phyloP scores from a whole-genome alignment of 2,888 invertebrate genomes.

The Bursaphelenchus okinawaensis region DNA sequence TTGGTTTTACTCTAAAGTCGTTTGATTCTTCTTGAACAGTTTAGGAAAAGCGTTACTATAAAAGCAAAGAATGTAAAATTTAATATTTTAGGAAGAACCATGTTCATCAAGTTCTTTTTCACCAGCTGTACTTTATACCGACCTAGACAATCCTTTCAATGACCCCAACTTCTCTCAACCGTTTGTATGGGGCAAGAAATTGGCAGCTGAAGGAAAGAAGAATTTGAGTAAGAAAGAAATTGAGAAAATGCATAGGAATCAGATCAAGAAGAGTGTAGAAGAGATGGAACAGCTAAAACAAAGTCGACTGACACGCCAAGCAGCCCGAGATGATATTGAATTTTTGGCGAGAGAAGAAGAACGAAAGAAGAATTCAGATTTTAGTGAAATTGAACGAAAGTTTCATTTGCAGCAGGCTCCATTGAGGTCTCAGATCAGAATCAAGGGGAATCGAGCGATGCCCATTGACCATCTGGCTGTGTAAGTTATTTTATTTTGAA shows the following conservation, averaged over 20 bases:
- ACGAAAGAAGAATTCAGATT: slow-evolving; percentile 82
- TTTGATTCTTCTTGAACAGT: no score
- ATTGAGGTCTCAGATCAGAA: slow-evolving; percentile 84
- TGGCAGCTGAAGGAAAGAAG: slow-evolving; percentile 76
- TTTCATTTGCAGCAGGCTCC: slow-evolving; percentile 95
- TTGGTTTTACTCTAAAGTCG: no score
- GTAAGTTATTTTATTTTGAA: slow-evolving; percentile 64
- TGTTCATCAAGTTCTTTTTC: slow-evolving; percentile 62
- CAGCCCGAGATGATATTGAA: slow-evolving; percentile 58
- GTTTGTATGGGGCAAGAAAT: slow-evolving; percentile 93
- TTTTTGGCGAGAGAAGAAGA: slow-evolving; percentile 78
- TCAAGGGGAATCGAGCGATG: slow-evolving; percentile 91
- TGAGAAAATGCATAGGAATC: slow-evolving; percentile 37
- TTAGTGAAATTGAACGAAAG: slow-evolving; percentile 92
- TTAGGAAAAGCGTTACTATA: no score
- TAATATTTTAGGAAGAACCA: slow-evolving; percentile 23
- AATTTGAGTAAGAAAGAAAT: slow-evolving; percentile 38
- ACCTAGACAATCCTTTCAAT: slow-evolving; percentile 96
- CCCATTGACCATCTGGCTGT: slow-evolving; percentile 94
- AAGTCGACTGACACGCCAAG: slow-evolving; percentile 64
- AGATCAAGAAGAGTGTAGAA: slow-evolving; percentile 59
- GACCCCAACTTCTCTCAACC: slow-evolving; percentile 88
- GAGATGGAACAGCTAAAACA: slow-evolving; percentile 93
- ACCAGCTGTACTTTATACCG: slow-evolving; percentile 75
- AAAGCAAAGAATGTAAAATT: no score